phyloP scores from a whole-genome alignment of 2,797 vertebrate species.

The Microhierax caerulescens region DNA sequence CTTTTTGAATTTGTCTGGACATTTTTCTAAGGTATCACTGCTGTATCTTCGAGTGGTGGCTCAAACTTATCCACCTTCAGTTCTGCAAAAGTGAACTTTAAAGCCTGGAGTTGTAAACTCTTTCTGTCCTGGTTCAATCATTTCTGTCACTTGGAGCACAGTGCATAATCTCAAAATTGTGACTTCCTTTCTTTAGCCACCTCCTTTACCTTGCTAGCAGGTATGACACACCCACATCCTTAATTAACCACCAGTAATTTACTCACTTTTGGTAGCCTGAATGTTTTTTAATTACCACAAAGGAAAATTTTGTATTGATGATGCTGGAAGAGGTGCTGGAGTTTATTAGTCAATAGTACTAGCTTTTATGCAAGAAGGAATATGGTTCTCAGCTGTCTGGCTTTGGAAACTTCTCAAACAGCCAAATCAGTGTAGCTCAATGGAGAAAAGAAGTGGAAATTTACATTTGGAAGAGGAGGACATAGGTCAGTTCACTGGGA shows the following conservation, averaged over 20 bases:
- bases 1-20: not conserved
- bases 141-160: not conserved
- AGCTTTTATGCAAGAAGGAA: not conserved
- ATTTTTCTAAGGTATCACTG: not conserved
- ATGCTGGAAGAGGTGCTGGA: not conserved
- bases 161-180: not conserved
- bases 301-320: not conserved
- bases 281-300: not conserved
- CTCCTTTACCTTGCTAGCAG: not conserved
- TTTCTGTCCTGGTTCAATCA: not conserved
- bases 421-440: not conserved
- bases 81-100: not conserved
- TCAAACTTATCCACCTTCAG: not conserved
- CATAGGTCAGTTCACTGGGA: not conserved
- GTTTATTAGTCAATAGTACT: not conserved
- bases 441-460: not conserved
- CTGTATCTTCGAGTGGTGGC: not conserved
- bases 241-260: not conserved
- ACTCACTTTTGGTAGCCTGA: not conserved
- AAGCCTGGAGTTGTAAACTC: not conserved
- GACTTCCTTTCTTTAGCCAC: not conserved
- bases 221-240: not conserved
- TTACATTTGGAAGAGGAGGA: not conserved
- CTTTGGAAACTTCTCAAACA: not conserved
- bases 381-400: not conserved